These are phyloP conservation scores for Avahi laniger DNA, from an alignment of 2,797 vertebrate species.

Conservation along the genomic window DNA sequence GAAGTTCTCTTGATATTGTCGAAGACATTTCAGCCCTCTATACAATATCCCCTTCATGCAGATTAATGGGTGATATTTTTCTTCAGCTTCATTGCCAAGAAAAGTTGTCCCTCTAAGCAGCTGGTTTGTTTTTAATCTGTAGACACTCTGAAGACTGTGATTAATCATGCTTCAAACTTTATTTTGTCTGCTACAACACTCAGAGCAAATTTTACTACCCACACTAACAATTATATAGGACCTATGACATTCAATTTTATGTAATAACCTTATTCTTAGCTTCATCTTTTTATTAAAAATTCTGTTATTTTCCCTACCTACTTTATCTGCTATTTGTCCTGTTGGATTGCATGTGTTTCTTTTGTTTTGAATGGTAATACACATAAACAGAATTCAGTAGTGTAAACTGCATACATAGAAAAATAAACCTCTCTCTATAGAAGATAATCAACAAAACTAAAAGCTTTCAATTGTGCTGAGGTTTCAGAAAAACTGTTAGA, in stretches of 20 bases:
- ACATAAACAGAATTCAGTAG: background rate
- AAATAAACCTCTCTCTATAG: background rate
- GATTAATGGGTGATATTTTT: background rate
- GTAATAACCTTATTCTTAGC: background rate
- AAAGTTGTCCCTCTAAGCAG: background rate
- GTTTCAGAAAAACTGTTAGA: background rate
- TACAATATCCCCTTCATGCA: background rate
- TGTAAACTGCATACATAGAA: background rate
- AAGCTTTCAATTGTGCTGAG: background rate
- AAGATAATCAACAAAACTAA: constrained; percentile 20
- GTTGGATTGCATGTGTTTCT: background rate
- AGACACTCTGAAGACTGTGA: background rate
- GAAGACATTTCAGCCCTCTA: background rate
- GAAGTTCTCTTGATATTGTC: background rate
- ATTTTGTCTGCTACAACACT: background rate
- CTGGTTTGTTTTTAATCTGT: background rate
- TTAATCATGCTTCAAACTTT: background rate
- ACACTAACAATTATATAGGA: background rate
- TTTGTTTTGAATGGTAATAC: background rate
- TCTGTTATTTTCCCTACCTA: background rate
- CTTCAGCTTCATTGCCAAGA: background rate
- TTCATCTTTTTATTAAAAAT: background rate
- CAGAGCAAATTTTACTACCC: background rate
- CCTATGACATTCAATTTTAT: background rate
- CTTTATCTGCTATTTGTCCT: background rate